Percentiles rank a stretch among this genome's conserved stretches.
phyloP scores from a whole-genome alignment of 1,140 invertebrate genomes.

The Leptopilina clavipes region DNA sequence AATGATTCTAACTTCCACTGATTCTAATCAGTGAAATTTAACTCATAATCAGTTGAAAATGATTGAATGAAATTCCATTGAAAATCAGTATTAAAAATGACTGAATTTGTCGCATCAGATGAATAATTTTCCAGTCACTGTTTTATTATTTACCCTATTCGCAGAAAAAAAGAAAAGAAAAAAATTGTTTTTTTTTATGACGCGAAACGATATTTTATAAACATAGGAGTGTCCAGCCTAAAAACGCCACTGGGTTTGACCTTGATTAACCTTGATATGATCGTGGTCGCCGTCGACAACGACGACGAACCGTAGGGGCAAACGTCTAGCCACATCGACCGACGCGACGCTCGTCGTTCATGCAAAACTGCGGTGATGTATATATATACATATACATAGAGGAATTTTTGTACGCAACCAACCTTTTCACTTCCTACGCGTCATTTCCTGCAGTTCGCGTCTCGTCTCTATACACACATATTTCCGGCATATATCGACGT shows the following conservation, averaged over 20 bases:
- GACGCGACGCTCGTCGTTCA: background rate
- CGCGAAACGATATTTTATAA: no score
- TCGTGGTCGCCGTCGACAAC: background rate
- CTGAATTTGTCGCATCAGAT: no score
- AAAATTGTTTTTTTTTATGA: no score
- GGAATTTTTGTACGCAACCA: background rate
- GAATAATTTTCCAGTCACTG: no score
- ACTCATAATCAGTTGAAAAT: no score
- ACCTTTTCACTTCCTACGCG: constrained; percentile 18
- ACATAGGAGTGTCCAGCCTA: background rate
- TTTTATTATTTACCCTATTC: no score
- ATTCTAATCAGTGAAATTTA: no score
- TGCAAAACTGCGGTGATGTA: background rate
- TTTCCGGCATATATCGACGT: constrained; percentile 15
- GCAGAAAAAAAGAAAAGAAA: no score
- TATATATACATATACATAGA: background rate
- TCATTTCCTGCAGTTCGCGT: background rate
- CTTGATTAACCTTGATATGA: constrained; percentile 11
- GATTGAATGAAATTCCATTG: no score
- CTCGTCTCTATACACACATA: background rate
- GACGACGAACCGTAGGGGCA: constrained; percentile 4
- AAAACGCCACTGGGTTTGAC: background rate
- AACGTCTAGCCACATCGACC: constrained; percentile 7
- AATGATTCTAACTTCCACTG: no score
- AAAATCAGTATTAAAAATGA: no score